Evolutionary conservation across 1,140 invertebrate genomes (phyloP), one percentile per base, ranked within the genome.

Genomic region (Myzus persicae): DNA sequence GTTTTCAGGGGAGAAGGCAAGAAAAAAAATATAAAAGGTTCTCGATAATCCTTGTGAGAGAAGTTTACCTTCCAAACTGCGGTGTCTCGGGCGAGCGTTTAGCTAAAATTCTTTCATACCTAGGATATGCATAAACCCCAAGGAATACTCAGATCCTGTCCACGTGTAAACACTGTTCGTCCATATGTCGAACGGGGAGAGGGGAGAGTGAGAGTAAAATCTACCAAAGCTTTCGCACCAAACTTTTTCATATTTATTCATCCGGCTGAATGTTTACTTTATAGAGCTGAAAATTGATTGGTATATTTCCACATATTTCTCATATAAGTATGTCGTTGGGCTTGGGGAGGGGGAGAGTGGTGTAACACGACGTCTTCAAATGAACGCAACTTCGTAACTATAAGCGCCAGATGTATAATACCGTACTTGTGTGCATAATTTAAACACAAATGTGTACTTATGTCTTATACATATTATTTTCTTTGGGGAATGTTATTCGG

Each of bases 1-100:
- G 26, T 42, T 40, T 51, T 8, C 36, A 48, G 8, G n/a, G 11
- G 31, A 46, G 31, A 46, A 22, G 18, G 82, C 20, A 87, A 46
- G 14, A 46, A 87, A 87, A 87, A 20, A 48, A 9, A 89, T 51
- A 51, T 51, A 51, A 38, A 89, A 51, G 48, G 22, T 51, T 89
- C 36, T 89, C 88, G 46, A 89, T 89, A 89, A 89, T 89, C 88
- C 48, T 89, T 38, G 48, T 51, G 88, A 51, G 88, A 89, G 88
- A 89, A 89, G 88, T 89, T 89, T 89, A 54, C 48, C 48, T 40
- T 9, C 14, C 3, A 22, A 40, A 46, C 40, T 8, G 44, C n/a
- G 46, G 46, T 51, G 87, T 40, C n/a, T 38, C 24, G 51, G 88
- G 31, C 14, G 20, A 54, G 18, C 88, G 36, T 89, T 89, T 89